A percentile compares a stretch with the other conserved stretches of the same genome.
phyloP scores from a whole-genome alignment of 1,140 invertebrate species.

The Drosophila ambigua region DNA sequence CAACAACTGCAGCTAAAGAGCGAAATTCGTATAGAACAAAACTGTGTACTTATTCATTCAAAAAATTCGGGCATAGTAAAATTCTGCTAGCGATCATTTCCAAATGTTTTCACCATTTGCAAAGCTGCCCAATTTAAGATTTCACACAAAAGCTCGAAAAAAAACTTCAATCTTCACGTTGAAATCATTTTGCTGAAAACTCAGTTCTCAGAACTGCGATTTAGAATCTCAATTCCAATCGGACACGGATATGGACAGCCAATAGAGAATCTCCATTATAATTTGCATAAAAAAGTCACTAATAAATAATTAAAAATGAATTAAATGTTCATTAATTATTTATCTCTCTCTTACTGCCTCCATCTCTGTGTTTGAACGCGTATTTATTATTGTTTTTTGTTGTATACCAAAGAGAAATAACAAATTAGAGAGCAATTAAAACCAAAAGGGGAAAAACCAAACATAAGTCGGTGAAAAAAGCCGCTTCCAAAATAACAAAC shows the following conservation, averaged over 20 bases:
- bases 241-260: conserved; percentile 28
- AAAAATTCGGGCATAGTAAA: no score
- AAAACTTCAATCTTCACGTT: no score
- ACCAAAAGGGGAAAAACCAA: conserved; percentile 10
- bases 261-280: conserved; percentile 14
- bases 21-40: no score
- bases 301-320: conserved; percentile 74
- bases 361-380: conserved; percentile 3
- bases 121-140: no score
- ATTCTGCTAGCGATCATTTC: no score
- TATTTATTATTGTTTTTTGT: conserved; percentile 39
- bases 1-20: no score
- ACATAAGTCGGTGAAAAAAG: conserved; percentile 19
- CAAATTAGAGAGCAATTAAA: conserved; percentile 31
- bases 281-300: conserved; percentile 42
- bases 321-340: conserved; percentile 77
- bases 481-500: conserved; percentile 4
- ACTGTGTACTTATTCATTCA: no score
- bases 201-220: neutral
- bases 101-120: no score
- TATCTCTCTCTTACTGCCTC: conserved; percentile 13
- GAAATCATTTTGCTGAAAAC: neutral
- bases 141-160: no score
- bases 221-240: no score
- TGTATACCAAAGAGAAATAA: conserved; percentile 38